Percentiles rank a stretch among this genome's conserved stretches.
phyloP scores from a whole-genome alignment of 2,888 invertebrate genomes.

The Dermolepida albohirtum region DNA sequence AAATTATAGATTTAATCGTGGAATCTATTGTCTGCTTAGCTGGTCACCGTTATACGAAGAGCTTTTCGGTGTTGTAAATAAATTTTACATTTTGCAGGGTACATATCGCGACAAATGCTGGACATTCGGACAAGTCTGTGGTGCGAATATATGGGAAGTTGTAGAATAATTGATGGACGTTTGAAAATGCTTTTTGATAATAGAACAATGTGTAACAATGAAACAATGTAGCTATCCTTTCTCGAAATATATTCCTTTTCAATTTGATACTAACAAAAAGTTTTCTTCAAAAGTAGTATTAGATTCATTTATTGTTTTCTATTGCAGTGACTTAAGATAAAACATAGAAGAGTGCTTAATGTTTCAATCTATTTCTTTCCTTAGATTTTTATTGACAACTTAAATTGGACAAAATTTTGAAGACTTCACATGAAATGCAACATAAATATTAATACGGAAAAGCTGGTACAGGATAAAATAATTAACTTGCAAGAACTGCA shows the following conservation, averaged over 20 bases:
- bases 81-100: constrained; percentile 42
- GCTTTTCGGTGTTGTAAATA: constrained; percentile 54
- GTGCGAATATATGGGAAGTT: constrained; percentile 5
- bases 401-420: background rate
- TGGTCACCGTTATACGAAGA: constrained; percentile 48
- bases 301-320: background rate
- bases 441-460: too few relatives aligned
- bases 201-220: background rate
- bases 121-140: constrained; percentile 24
- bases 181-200: constrained; percentile 13
- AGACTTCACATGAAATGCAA: too few relatives aligned
- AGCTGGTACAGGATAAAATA: too few relatives aligned
- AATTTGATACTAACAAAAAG: background rate
- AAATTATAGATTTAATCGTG: constrained; percentile 58
- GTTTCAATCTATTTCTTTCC: too few relatives aligned
- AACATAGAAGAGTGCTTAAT: background rate
- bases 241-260: background rate
- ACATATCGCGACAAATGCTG: constrained; percentile 36
- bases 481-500: too few relatives aligned
- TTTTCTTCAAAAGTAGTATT: background rate
- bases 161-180: constrained; percentile 23
- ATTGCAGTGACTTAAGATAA: background rate
- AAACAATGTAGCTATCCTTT: background rate
- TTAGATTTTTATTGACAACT: too few relatives aligned
- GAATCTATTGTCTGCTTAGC: constrained; percentile 58